A percentile compares a stretch with the other conserved stretches of the same genome.
Evolutionary conservation across 2,888 invertebrate genomes (phyloP).

Genomic region (Spatulosminthurus flaviceps): DNA sequence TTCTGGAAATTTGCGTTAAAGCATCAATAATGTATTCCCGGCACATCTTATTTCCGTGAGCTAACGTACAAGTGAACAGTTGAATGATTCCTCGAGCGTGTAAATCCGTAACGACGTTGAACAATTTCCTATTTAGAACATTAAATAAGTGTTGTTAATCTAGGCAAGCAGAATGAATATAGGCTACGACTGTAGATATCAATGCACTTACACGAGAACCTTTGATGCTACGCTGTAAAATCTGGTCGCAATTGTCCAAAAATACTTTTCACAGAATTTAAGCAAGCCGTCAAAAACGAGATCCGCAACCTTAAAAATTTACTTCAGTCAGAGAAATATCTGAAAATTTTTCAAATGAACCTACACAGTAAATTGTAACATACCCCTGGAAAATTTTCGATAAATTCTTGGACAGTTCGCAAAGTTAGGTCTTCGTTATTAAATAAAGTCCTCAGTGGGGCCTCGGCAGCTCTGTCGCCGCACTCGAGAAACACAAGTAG

Average conservation of each 20-base stretch:
- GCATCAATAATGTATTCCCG: constrained; percentile 33
- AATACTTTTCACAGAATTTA: constrained; percentile 36
- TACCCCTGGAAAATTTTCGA: constrained; percentile 33
- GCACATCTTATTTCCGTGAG: constrained; percentile 35
- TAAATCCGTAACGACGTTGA: constrained; percentile 13
- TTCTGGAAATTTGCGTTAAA: constrained; percentile 1
- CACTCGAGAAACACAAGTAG: constrained; percentile 27
- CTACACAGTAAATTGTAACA: too few species aligned
- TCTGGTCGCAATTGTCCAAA: constrained; percentile 29
- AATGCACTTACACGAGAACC: constrained; percentile 33
- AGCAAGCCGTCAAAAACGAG: constrained; percentile 4
- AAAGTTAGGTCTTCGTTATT: constrained; percentile 12
- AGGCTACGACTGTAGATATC: neutral
- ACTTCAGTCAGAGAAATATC: too few species aligned
- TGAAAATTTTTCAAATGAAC: too few species aligned
- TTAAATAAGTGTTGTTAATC: constrained; percentile 7
- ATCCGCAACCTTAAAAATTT: constrained; percentile 26
- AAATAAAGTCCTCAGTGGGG: constrained; percentile 23
- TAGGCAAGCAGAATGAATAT: neutral
- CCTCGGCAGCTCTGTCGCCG: constrained; percentile 22
- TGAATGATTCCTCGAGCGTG: constrained; percentile 29
- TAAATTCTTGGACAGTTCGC: neutral
- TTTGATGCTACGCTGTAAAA: constrained; percentile 35
- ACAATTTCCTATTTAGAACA: constrained; percentile 24
- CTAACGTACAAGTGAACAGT: constrained; percentile 31